Evolutionary conservation across 2,113 vertebrate species (phyloP), one percentile per base, ranked within the genome.

Genomic region (Mellivora capensis): DNA sequence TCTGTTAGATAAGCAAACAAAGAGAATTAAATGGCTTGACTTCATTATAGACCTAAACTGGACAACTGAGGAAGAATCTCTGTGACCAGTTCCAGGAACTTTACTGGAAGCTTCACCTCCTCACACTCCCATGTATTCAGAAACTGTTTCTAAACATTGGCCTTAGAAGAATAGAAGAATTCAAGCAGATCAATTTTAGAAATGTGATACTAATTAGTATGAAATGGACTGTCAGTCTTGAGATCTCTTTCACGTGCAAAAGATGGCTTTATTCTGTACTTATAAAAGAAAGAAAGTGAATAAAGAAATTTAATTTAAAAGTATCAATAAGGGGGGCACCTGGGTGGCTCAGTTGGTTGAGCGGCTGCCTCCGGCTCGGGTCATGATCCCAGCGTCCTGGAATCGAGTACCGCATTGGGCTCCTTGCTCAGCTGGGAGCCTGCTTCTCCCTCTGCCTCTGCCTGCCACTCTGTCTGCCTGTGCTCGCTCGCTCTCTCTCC

Each of bases 301-400:
- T 54, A 57, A 95, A 74, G 4, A 88, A 67, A 85, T 69, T 27
- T 6, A 54, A 96, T 57, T 85, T 97, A 96, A 96, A 94, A 95
- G n/a, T 76, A 90, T 81, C 9, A 71, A 57, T 69, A 80, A 92
- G 80, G 74, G 0, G 42, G n/a, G n/a, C n/a, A n/a, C n/a, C n/a
- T n/a, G n/a, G n/a, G n/a, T n/a, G n/a, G n/a, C n/a, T n/a, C n/a
- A n/a, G n/a, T n/a, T n/a, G n/a, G n/a, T n/a, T n/a, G n/a, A n/a
- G n/a, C n/a, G n/a, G n/a, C n/a, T n/a, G n/a, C n/a, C n/a, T n/a
- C n/a, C n/a, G n/a, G n/a, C n/a, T n/a, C n/a, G n/a, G n/a, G n/a
- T n/a, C n/a, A n/a, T n/a, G n/a, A n/a, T n/a, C n/a, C n/a, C n/a
- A n/a, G n/a, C n/a, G n/a, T n/a, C n/a, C n/a, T n/a, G n/a, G n/a